These are phyloP conservation scores for Cryptops parisi DNA, from an alignment of 2,888 invertebrate genomes.

Conservation along the genomic window DNA sequence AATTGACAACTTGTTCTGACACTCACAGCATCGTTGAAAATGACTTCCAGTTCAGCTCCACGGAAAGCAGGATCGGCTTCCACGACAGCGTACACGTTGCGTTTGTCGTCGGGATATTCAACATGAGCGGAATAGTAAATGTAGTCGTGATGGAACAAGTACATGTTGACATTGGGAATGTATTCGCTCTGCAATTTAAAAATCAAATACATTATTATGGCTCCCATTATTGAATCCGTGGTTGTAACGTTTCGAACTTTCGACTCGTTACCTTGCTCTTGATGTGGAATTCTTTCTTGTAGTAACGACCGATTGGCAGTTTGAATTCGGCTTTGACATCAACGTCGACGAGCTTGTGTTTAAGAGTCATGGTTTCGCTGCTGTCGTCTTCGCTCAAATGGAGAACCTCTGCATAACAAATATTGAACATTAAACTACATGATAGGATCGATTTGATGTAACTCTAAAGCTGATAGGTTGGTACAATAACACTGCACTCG, in stretches of 20 bases:
- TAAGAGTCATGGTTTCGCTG: constrained; percentile 3
- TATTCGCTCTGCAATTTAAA: constrained; percentile 1
- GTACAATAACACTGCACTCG: too few species aligned
- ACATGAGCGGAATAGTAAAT: background rate
- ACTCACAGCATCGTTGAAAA: background rate
- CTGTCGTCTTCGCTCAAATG: background rate
- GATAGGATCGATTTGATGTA: too few species aligned
- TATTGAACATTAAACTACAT: too few species aligned
- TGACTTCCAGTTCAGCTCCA: background rate
- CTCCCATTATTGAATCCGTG: too few species aligned
- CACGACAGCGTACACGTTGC: background rate
- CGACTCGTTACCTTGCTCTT: constrained; percentile 9
- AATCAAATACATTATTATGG: too few species aligned
- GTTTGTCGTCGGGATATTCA: constrained; percentile 9
- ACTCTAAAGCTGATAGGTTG: too few species aligned
- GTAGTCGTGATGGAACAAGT: background rate
- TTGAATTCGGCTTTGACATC: constrained; percentile 7
- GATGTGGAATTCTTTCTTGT: constrained; percentile 1
- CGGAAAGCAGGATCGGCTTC: background rate
- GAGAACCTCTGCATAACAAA: background rate
- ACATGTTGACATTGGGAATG: background rate
- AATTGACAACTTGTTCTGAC: background rate
- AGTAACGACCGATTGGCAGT: background rate
- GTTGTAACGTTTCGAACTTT: too few species aligned
- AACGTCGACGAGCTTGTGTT: constrained; percentile 5